These are phyloP conservation scores for Lutjanus erythropterus DNA, from an alignment of 2,113 vertebrate genomes.

Conservation along the genomic window DNA sequence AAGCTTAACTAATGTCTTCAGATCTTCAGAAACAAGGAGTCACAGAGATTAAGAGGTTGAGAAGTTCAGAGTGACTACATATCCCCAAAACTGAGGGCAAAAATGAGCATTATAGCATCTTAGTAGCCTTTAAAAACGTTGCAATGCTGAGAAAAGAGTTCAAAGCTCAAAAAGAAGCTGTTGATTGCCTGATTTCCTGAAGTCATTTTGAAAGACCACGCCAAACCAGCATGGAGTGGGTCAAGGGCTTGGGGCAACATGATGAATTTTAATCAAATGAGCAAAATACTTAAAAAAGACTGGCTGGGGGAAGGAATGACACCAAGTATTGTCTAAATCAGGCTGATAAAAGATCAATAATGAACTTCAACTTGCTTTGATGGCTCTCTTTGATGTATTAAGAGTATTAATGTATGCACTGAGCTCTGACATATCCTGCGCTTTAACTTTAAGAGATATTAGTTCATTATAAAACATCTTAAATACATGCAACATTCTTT, in stretches of 20 bases:
- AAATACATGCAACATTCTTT: background rate
- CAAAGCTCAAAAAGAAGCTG: constrained; percentile 41
- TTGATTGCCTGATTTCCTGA: constrained; percentile 34
- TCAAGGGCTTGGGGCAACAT: constrained; percentile 42
- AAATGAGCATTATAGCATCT: constrained; percentile 65
- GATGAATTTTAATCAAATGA: constrained; percentile 22
- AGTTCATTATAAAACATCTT: background rate
- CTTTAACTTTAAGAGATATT: background rate
- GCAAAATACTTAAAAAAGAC: background rate
- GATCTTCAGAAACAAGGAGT: constrained; percentile 67
- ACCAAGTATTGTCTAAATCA: background rate
- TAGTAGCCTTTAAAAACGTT: constrained; percentile 28
- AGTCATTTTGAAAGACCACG: constrained; percentile 50
- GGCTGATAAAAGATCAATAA: background rate
- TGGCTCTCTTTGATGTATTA: too few species aligned
- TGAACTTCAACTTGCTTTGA: constrained; percentile 2
- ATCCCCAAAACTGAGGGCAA: constrained; percentile 55
- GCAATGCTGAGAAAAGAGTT: constrained; percentile 50
- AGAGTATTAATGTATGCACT: constrained; percentile 7
- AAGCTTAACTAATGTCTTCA: constrained; percentile 55
- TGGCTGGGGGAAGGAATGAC: background rate
- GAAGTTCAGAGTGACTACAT: constrained; percentile 72
- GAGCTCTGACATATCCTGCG: constrained; percentile 32
- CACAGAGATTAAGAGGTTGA: constrained; percentile 46
- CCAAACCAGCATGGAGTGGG: constrained; percentile 16